Percentiles rank a stretch among this genome's conserved stretches.
These are phyloP conservation scores for Diploscapter pachys DNA, from an alignment of 1,140 invertebrate species.

Conservation along the genomic window DNA sequence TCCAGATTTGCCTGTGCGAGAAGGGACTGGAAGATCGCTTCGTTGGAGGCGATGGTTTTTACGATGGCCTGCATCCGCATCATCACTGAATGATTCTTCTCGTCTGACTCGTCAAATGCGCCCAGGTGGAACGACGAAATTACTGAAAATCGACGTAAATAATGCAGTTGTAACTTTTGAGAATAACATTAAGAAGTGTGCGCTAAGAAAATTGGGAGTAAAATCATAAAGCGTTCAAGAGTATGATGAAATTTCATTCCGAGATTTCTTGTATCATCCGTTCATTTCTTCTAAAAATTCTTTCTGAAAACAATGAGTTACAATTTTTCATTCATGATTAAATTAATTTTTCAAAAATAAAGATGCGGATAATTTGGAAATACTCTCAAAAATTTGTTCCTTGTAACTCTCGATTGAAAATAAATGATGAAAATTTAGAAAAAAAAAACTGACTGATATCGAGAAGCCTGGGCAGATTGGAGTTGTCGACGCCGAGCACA, in stretches of 20 bases:
- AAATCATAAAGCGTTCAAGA: too few relatives aligned
- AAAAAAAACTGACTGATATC: conserved; percentile 65
- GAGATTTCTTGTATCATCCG: background rate
- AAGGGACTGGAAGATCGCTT: background rate
- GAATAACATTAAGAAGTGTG: too few relatives aligned
- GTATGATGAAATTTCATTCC: too few relatives aligned
- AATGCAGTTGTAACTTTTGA: too few relatives aligned
- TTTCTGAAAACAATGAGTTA: background rate
- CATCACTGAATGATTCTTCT: conserved; percentile 19
- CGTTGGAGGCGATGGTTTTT: background rate
- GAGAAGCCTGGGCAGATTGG: conserved; percentile 82
- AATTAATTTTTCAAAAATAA: too few relatives aligned
- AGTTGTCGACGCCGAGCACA: conserved; percentile 77
- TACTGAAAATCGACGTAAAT: conserved; percentile 5
- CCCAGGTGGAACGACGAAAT: conserved; percentile 26
- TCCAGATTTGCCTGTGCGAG: background rate
- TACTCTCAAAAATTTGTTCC: background rate
- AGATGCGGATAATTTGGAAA: background rate
- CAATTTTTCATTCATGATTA: background rate
- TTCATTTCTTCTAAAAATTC: conserved; percentile 7
- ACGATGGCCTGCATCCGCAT: conserved; percentile 3
- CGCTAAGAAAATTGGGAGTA: too few relatives aligned
- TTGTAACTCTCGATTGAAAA: background rate
- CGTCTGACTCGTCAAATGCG: conserved; percentile 28
- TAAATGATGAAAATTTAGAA: background rate